These are phyloP conservation scores for Halcyon senegalensis DNA, from an alignment of 2,113 vertebrate species.

Conservation along the genomic window DNA sequence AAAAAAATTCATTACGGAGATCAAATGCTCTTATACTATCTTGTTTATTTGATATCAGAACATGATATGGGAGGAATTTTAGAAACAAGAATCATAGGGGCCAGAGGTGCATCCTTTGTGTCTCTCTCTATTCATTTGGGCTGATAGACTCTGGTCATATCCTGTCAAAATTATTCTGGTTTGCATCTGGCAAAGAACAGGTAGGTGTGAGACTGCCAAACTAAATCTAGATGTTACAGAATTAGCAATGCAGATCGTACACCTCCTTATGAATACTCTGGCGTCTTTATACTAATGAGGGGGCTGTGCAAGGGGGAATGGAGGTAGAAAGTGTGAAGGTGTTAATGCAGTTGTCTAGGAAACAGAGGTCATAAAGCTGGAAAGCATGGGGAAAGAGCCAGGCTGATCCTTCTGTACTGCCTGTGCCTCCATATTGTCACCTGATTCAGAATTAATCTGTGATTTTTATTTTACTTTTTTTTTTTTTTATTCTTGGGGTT, in stretches of 20 bases:
- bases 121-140: background rate
- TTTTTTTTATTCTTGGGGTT: background rate
- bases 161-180: background rate
- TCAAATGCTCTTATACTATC: background rate
- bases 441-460: background rate
- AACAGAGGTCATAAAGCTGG: background rate
- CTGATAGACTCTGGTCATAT: background rate
- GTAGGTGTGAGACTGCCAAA: background rate
- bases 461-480: background rate
- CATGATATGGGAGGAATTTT: background rate
- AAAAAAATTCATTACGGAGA: background rate
- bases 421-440: background rate
- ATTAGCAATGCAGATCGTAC: background rate
- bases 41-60: background rate
- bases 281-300: background rate
- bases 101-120: background rate
- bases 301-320: background rate
- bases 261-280: background rate
- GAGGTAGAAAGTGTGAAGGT: background rate
- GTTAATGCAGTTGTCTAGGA: background rate
- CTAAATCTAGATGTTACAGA: background rate
- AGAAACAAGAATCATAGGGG: fast-evolving
- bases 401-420: background rate
- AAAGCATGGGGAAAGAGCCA: background rate
- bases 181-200: background rate